Evolutionary conservation across 2,797 vertebrate species (phyloP).

Genomic region (Danionella dracula): DNA sequence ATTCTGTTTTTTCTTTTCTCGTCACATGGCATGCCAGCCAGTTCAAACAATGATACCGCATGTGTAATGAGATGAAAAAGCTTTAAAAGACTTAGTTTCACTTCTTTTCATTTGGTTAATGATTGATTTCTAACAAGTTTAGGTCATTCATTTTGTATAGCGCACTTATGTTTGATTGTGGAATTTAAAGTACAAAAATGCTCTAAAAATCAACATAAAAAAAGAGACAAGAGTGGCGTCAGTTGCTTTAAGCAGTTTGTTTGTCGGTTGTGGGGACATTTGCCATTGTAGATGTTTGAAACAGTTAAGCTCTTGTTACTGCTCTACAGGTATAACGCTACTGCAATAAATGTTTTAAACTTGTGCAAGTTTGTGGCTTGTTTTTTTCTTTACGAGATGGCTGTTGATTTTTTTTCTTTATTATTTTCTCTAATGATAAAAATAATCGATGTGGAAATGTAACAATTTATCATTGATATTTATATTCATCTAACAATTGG

Average conservation of each 20-base stretch:
- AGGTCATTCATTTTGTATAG: constrained; percentile 86
- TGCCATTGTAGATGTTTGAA: constrained; percentile 96
- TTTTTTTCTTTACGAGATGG: constrained; percentile 37
- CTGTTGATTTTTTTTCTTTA: too few relatives aligned
- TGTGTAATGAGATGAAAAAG: constrained; percentile 76
- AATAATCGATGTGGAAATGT: too few relatives aligned
- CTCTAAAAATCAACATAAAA: constrained; percentile 45
- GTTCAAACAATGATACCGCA: constrained; percentile 89
- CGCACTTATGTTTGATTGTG: constrained; percentile 82
- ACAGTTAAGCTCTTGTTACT: constrained; percentile 96
- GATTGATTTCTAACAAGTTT: constrained; percentile 80
- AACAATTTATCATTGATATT: too few relatives aligned
- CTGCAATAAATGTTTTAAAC: constrained; percentile 99
- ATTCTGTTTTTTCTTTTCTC: constrained; percentile 61
- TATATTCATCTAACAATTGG: too few relatives aligned
- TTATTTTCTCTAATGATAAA: too few relatives aligned
- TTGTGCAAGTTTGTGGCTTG: constrained; percentile 64
- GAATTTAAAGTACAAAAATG: constrained; percentile 62
- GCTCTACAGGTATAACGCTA: constrained; percentile 98
- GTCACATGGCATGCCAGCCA: constrained; percentile 89
- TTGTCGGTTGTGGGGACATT: constrained; percentile 95
- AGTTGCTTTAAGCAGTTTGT: constrained; percentile 95
- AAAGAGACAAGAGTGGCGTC: constrained; percentile 78
- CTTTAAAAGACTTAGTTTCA: constrained; percentile 75
- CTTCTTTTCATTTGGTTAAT: constrained; percentile 68